These are phyloP conservation scores for Baccha elongata DNA, from an alignment of 2,888 invertebrate genomes.

Conservation along the genomic window DNA sequence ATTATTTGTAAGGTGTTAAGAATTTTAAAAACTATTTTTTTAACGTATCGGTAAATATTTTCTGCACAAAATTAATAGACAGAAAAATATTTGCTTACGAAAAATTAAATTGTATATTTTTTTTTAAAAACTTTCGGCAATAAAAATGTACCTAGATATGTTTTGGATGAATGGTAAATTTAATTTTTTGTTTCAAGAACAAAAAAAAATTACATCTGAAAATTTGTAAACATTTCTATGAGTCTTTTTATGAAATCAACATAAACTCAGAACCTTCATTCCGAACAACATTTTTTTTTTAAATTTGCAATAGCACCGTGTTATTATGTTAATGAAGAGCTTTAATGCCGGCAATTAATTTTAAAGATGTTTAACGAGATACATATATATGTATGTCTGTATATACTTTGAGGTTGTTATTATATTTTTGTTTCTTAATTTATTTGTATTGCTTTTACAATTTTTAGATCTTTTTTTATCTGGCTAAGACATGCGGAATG, in stretches of 20 bases:
- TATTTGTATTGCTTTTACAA: slow-evolving; percentile 19
- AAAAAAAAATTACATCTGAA: no score
- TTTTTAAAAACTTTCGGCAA: no score
- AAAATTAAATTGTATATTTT: no score
- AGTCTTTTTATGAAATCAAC: neutral
- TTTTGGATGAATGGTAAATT: no score
- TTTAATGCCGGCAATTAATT: slow-evolving; percentile 72
- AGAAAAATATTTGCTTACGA: neutral
- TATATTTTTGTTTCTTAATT: slow-evolving; percentile 42
- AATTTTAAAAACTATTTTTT: neutral
- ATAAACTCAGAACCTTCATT: neutral
- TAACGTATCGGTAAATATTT: neutral
- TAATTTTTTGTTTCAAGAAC: no score
- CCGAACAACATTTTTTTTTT: slow-evolving; percentile 17
- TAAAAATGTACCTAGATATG: no score
- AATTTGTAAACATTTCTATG: no score
- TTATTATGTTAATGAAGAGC: slow-evolving; percentile 71
- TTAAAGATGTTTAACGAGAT: slow-evolving; percentile 69
- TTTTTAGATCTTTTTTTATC: slow-evolving; percentile 34
- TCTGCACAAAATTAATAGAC: neutral
- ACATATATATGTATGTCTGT: neutral
- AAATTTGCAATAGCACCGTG: slow-evolving; percentile 35
- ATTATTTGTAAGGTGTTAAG: slow-evolving; percentile 11
- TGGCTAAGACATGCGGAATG: slow-evolving; percentile 31
- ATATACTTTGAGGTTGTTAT: slow-evolving; percentile 49